phyloP scores from a whole-genome alignment of 1,140 invertebrate genomes.

The Pachypeltis micranthus region DNA sequence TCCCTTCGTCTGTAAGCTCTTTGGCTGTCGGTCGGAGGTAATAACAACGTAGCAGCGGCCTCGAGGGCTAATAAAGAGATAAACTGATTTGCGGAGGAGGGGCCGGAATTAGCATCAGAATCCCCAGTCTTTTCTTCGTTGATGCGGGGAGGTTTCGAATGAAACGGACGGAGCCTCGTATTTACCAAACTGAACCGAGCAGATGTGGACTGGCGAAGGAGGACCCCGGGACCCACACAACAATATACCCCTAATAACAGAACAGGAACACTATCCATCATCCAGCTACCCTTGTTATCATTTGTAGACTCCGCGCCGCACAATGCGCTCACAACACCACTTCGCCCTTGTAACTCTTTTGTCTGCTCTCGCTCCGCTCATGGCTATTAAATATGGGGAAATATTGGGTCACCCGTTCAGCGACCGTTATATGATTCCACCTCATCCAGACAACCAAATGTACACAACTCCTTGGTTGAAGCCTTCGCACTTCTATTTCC shows the following conservation, averaged over 20 bases:
- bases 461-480: too few species aligned
- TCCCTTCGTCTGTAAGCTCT: too few species aligned
- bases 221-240: not conserved
- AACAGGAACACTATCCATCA: slow-evolving; percentile 9
- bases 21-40: not conserved
- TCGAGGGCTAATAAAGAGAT: slow-evolving; percentile 3
- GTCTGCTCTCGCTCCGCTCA: not conserved
- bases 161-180: not conserved
- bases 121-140: not conserved
- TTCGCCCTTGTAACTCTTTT: slow-evolving; percentile 4
- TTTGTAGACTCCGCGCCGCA: slow-evolving; percentile 4
- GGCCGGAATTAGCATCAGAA: not conserved
- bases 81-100: slow-evolving; percentile 1
- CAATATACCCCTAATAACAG: slow-evolving; percentile 8
- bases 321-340: slow-evolving; percentile 8
- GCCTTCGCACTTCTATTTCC: too few species aligned
- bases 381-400: slow-evolving; percentile 1
- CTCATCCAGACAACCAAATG: too few species aligned
- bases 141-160: not conserved
- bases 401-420: slow-evolving; percentile 1
- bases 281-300: slow-evolving; percentile 5
- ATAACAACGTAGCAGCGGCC: not conserved
- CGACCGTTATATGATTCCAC: slow-evolving; percentile 1
- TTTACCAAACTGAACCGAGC: slow-evolving; percentile 6
- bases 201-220: not conserved